Percentiles rank a stretch among this genome's conserved stretches.
These are phyloP conservation scores for Spodoptera picta DNA, from an alignment of 2,888 invertebrate species.

Conservation along the genomic window DNA sequence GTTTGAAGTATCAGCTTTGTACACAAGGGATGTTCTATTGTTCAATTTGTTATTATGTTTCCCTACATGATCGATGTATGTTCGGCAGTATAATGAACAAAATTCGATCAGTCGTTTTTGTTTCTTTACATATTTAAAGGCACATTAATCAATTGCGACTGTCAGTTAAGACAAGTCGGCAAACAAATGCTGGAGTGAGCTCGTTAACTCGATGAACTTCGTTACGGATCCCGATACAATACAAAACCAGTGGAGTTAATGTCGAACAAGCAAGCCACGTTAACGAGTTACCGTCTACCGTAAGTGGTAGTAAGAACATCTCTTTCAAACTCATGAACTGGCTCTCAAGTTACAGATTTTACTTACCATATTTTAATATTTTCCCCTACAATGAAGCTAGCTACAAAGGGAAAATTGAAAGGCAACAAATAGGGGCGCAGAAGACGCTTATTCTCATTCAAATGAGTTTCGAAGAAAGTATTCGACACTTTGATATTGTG, in stretches of 20 bases:
- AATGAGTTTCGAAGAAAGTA: slow-evolving; percentile 79
- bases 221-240: slow-evolving; percentile 33
- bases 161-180: slow-evolving; percentile 44
- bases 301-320: slow-evolving; percentile 48
- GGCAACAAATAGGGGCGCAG: slow-evolving; percentile 78
- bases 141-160: slow-evolving; percentile 52
- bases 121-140: slow-evolving; percentile 50
- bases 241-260: slow-evolving; percentile 20
- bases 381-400: slow-evolving; percentile 69
- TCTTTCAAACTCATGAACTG: slow-evolving; percentile 63
- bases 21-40: slow-evolving; percentile 8
- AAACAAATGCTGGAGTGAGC: slow-evolving; percentile 42
- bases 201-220: slow-evolving; percentile 51
- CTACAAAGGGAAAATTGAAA: slow-evolving; percentile 82
- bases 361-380: slow-evolving; percentile 85
- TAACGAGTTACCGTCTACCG: slow-evolving; percentile 54
- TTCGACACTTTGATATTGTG: slow-evolving; percentile 80
- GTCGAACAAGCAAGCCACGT: slow-evolving; percentile 22
- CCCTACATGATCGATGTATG: slow-evolving; percentile 6
- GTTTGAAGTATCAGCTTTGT: slow-evolving; percentile 12
- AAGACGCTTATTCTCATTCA: slow-evolving; percentile 82
- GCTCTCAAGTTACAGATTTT: slow-evolving; percentile 72
- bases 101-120: slow-evolving; percentile 44
- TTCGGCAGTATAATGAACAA: slow-evolving; percentile 24
- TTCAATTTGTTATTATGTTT: slow-evolving; percentile 15